A percentile compares a stretch with the other conserved stretches of the same genome.
These are phyloP conservation scores for Larimichthys crocea DNA, from an alignment of 2,113 vertebrate species.

Conservation along the genomic window DNA sequence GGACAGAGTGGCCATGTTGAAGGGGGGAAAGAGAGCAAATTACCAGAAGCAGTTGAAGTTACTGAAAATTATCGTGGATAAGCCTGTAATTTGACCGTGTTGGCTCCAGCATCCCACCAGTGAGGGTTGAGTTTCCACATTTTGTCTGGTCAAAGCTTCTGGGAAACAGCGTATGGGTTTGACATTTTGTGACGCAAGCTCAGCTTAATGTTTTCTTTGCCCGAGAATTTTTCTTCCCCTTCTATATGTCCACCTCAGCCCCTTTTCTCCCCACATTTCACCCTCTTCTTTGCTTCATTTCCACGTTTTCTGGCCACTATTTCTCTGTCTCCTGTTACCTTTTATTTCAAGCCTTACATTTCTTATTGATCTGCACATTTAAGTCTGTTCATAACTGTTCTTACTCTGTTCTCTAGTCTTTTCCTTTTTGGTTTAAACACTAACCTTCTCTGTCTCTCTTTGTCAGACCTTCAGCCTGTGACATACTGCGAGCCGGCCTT, in stretches of 20 bases:
- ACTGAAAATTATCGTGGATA: constrained; percentile 61
- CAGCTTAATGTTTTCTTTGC: constrained; percentile 36
- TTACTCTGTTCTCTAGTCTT: neutral
- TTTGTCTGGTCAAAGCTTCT: constrained; percentile 71
- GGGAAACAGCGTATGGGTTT: constrained; percentile 67
- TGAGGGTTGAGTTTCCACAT: constrained; percentile 77
- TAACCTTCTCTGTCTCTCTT: neutral
- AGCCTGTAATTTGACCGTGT: constrained; percentile 74
- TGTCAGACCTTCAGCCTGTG: constrained; percentile 95
- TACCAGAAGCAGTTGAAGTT: constrained; percentile 68
- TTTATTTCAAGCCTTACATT: neutral
- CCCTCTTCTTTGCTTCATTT: constrained; percentile 1
- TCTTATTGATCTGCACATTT: constrained; percentile 7
- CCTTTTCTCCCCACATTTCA: constrained; percentile 13
- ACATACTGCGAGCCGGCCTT: constrained; percentile 99
- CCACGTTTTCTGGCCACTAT: neutral
- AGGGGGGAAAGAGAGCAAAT: constrained; percentile 44
- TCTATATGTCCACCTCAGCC: constrained; percentile 16
- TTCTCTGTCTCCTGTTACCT: constrained; percentile 4
- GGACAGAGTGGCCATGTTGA: constrained; percentile 24
- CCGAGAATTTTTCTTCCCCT: constrained; percentile 15
- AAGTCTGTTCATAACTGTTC: neutral
- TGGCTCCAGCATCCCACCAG: constrained; percentile 50
- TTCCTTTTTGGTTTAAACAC: neutral
- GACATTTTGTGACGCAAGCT: constrained; percentile 69